Evolutionary conservation across 2,113 vertebrate genomes (phyloP).

Genomic region (Campylomormyrus tamandua): DNA sequence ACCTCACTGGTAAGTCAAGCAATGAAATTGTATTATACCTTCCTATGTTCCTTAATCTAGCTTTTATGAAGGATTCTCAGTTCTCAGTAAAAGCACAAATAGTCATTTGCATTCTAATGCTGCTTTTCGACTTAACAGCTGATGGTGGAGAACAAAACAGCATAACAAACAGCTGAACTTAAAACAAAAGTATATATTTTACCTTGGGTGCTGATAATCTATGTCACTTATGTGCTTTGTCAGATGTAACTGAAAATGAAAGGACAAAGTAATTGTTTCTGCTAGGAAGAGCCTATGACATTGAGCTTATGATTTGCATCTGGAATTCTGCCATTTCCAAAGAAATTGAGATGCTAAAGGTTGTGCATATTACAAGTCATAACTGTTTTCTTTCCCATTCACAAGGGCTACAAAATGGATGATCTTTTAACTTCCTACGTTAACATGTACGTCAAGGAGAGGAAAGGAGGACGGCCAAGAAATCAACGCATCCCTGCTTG

Average conservation of each 20-base stretch:
- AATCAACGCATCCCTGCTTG: constrained; percentile 36
- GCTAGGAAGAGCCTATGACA: background rate
- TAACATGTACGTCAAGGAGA: constrained; percentile 63
- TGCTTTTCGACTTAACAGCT: background rate
- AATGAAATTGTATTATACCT: background rate
- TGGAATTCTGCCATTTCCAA: background rate
- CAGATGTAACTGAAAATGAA: background rate
- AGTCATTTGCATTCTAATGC: background rate
- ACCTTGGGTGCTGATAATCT: background rate
- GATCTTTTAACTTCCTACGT: constrained; percentile 90
- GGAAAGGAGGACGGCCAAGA: constrained; percentile 53
- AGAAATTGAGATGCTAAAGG: background rate
- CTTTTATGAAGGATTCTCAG: background rate
- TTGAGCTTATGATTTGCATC: background rate
- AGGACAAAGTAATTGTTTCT: background rate
- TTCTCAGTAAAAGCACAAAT: background rate
- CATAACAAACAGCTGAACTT: background rate
- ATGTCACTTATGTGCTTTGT: background rate
- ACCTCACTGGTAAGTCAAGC: constrained; percentile 81
- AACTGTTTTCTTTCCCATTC: constrained; percentile 27
- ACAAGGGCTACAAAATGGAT: constrained; percentile 96
- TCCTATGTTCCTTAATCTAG: background rate
- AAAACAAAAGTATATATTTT: background rate
- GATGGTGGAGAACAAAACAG: background rate
- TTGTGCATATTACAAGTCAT: background rate